These are phyloP conservation scores for Mythimna impura DNA, from an alignment of 2,888 invertebrate genomes.

Conservation along the genomic window DNA sequence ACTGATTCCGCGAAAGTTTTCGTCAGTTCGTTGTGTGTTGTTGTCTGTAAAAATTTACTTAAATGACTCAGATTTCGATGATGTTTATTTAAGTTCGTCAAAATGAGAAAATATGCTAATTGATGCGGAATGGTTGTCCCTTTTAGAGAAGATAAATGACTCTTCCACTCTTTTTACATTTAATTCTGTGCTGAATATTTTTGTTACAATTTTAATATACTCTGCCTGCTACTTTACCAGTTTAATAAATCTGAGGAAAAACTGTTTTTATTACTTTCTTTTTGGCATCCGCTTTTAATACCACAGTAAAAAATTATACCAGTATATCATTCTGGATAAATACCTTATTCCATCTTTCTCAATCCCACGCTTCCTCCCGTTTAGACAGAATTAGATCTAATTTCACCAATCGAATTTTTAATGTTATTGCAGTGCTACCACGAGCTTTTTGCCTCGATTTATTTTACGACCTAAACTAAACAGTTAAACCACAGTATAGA, in stretches of 20 bases:
- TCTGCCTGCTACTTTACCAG: no score
- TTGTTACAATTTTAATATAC: neutral
- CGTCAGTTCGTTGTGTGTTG: neutral
- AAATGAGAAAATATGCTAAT: conserved; percentile 17
- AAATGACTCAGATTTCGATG: conserved; percentile 20
- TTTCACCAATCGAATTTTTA: no score
- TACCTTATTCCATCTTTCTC: neutral
- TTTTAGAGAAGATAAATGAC: neutral
- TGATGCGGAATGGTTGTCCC: neutral
- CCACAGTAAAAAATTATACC: no score
- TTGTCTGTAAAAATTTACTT: conserved; percentile 15
- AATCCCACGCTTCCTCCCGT: no score
- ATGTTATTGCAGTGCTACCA: no score
- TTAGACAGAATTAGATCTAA: no score
- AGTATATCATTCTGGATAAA: neutral
- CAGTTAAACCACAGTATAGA: no score
- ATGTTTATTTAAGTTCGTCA: neutral
- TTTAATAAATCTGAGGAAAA: no score
- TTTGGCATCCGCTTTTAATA: neutral
- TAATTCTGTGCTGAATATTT: no score
- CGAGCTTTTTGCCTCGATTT: no score
- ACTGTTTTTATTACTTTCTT: neutral
- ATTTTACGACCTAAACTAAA: no score
- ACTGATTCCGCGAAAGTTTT: conserved; percentile 15
- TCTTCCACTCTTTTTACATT: neutral